These are phyloP conservation scores for Aurelia sp. DNA, from an alignment of 30 jellyfish, hydroid and myxozoan genomes.

Conservation along the genomic window DNA sequence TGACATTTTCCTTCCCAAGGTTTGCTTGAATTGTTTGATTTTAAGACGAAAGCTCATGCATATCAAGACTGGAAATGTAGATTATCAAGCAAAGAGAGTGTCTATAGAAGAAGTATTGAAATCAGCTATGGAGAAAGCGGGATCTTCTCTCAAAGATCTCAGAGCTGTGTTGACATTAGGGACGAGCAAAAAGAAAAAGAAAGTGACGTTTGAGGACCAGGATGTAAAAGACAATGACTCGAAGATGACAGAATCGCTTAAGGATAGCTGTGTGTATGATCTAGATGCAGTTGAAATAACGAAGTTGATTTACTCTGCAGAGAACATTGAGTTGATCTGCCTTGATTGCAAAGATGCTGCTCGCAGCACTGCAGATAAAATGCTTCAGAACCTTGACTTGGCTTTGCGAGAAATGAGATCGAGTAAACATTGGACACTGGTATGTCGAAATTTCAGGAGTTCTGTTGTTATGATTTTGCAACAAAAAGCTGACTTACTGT, in stretches of 20 bases:
- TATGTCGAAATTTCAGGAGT: not conserved
- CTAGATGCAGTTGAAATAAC: constrained; percentile 16
- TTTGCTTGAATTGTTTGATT: constrained; percentile 6
- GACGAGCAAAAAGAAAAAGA: constrained; percentile 3
- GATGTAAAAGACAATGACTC: not conserved
- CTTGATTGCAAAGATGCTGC: constrained; percentile 15
- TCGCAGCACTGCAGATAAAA: not conserved
- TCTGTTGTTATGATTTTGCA: constrained; percentile 18
- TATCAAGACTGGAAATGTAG: too few relatives aligned
- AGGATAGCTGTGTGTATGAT: not conserved
- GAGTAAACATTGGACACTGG: not conserved
- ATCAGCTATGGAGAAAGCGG: not conserved
- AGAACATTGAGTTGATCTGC: constrained; percentile 7
- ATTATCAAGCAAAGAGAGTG: not conserved
- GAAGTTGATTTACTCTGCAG: not conserved
- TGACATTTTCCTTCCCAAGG: constrained; percentile 10
- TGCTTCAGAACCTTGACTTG: constrained; percentile 1
- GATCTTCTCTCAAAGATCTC: not conserved
- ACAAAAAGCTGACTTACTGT: constrained; percentile 3
- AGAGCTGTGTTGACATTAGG: not conserved
- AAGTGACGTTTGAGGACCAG: constrained; percentile 23
- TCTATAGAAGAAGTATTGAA: not conserved
- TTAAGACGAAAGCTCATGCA: not conserved
- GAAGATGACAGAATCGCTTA: not conserved
- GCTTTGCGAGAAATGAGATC: constrained; percentile 2